Evolutionary conservation across 1,140 invertebrate species (phyloP), one percentile per base, ranked within the genome.

Genomic region (Luehdorfia chinensis): DNA sequence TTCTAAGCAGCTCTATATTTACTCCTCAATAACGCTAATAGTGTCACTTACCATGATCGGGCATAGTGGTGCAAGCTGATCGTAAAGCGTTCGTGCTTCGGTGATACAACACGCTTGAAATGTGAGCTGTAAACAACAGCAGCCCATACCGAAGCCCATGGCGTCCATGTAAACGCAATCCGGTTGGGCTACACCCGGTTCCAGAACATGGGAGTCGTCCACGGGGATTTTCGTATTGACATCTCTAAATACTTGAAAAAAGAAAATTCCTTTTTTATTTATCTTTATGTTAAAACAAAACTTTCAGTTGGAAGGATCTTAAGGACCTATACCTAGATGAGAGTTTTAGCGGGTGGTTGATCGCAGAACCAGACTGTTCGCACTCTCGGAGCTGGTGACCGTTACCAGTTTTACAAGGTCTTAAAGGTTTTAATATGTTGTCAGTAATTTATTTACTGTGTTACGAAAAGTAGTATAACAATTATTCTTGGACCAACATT

Each of bases 121-220:
- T 18, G 96, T 97, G 13, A 98, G 88, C 84, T 99, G 98, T 5
- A 99, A 89, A 80, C 98, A 99, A 70, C 95, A 98, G 75, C 96
- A 98, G 19, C 98, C 98, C 98, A 99, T 99, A 27, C 98, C 98
- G 86, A 99, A 99, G 19, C 97, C 98, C 97, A 99, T 99, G 0
- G 97, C 95, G 84, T 99, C 98, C 93, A 99, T 93, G 65, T 98
- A 97, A 49, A 99, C 93, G 71, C 96, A 95, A 88, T 98, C 93
- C 1, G 93, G 92, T 59, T 91, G 87, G 1, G 92, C 91, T n/a
- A 90, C 91, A 28, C 85, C 88, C 9, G 87, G 79, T 66, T 87
- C 74, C 78, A 90, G 47, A 30, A 65, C 44, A 13, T 88, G 80
- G 1, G 90, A 91, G 12, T 94, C 91, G 77, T 96, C 94, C 53